Evolutionary conservation across 2,888 invertebrate genomes (phyloP).

Genomic region (Drosophila conformis): DNA sequence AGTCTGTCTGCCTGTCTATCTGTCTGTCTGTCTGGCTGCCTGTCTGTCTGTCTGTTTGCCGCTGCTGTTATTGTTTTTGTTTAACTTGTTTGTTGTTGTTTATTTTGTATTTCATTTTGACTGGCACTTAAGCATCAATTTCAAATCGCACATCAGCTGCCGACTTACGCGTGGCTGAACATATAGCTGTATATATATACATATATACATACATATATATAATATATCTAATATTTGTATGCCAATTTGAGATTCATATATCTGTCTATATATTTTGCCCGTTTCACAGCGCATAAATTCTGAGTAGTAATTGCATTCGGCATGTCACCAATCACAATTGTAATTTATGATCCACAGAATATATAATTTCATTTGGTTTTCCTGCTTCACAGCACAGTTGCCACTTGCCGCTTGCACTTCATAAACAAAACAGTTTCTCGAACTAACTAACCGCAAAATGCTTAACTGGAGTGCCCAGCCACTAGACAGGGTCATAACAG

Average conservation of each 20-base stretch:
- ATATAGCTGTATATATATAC: constrained; percentile 4
- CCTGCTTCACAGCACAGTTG: constrained; percentile 32
- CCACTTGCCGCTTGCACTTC: constrained; percentile 42
- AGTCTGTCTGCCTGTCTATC: constrained; percentile 2
- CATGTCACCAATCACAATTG: constrained; percentile 30
- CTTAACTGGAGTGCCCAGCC: constrained; percentile 43
- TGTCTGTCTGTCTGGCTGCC: constrained; percentile 29
- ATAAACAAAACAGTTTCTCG: constrained; percentile 63
- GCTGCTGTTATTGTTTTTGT: constrained; percentile 34
- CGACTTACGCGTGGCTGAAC: constrained; percentile 66
- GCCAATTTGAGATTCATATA: constrained; percentile 9
- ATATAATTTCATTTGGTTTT: constrained; percentile 42
- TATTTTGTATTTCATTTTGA: constrained; percentile 56
- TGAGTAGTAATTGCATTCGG: constrained; percentile 20
- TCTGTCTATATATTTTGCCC: background rate
- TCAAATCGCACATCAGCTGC: constrained; percentile 68
- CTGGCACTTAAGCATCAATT: constrained; percentile 73
- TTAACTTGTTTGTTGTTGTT: constrained; percentile 2
- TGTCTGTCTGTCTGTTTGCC: constrained; percentile 28
- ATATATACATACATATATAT: background rate
- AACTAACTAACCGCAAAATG: constrained; percentile 76
- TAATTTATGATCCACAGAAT: constrained; percentile 32
- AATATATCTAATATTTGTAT: background rate
- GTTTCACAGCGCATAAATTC: constrained; percentile 48
- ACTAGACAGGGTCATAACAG: constrained; percentile 40